Evolutionary conservation across 2,113 vertebrate genomes (phyloP).

Genomic region (Pollimyrus isidori): DNA sequence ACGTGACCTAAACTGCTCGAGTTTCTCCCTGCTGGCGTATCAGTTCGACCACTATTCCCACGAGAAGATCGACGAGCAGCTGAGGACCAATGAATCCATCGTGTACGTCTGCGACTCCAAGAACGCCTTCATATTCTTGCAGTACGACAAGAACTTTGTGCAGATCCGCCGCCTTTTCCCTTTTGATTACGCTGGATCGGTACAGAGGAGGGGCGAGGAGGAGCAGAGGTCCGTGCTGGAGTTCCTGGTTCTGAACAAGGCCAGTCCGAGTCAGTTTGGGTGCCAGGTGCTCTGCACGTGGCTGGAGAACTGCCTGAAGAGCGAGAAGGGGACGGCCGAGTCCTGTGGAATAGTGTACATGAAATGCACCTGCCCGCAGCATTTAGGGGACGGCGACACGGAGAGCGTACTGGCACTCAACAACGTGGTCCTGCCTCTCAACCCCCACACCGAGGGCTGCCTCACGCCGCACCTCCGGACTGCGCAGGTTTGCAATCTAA

Average conservation of each 20-base stretch:
- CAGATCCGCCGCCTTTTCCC: conserved; percentile 93
- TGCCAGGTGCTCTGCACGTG: conserved; percentile 96
- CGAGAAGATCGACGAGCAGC: conserved; percentile 97
- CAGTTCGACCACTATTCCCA: conserved; percentile 99
- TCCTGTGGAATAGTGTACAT: conserved; percentile 97
- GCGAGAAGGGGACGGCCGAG: conserved; percentile 86
- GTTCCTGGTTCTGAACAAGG: conserved; percentile 98
- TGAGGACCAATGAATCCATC: conserved; percentile 93
- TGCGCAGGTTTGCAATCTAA: conserved; percentile 94
- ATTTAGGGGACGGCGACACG: conserved; percentile 92
- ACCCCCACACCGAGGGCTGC: conserved; percentile 95
- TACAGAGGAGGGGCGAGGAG: conserved; percentile 81
- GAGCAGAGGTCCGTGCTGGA: conserved; percentile 94
- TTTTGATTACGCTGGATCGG: conserved; percentile 81
- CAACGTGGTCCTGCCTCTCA: conserved; percentile 95
- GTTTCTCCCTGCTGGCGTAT: conserved; percentile 94
- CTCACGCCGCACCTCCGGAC: conserved; percentile 92
- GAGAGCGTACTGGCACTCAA: conserved; percentile 83
- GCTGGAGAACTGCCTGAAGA: conserved; percentile 97
- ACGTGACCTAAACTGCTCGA: conserved; percentile 94
- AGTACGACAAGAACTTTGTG: conserved; percentile 98
- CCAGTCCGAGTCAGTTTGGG: conserved; percentile 96
- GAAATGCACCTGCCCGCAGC: conserved; percentile 96
- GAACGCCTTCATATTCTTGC: conserved; percentile 95
- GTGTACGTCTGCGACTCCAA: conserved; percentile 93